A percentile compares a stretch with the other conserved stretches of the same genome.
Evolutionary conservation across 2,888 invertebrate species (phyloP).

Genomic region (Candidula unifasciata): DNA sequence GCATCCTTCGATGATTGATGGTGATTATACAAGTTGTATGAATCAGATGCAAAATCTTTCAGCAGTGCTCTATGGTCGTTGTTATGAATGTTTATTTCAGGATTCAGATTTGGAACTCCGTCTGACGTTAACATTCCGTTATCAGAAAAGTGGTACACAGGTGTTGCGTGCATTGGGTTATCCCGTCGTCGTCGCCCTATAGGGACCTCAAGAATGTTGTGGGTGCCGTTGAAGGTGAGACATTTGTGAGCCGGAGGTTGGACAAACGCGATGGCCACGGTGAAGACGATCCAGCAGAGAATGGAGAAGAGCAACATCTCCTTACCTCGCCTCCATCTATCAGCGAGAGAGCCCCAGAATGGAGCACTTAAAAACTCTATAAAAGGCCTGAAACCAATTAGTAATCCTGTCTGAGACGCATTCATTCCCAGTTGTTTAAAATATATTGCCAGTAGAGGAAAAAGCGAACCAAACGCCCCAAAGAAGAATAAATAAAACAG

Average conservation of each 20-base stretch:
- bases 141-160: not conserved
- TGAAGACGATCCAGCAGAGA: slow-evolving; percentile 97
- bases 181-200: slow-evolving; percentile 45
- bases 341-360: slow-evolving; percentile 97
- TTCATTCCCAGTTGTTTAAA: slow-evolving; percentile 99
- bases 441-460: slow-evolving; percentile 97
- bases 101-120: not conserved
- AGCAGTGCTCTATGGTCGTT: not conserved
- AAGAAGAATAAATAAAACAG: slow-evolving; percentile 99
- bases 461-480: slow-evolving; percentile 98
- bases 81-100: not conserved
- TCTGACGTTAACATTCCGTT: not conserved
- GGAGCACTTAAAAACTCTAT: slow-evolving; percentile 98
- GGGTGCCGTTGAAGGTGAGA: slow-evolving; percentile 83
- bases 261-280: slow-evolving; percentile 95
- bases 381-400: slow-evolving; percentile 96
- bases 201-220: slow-evolving; percentile 77
- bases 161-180: not conserved
- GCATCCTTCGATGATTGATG: no score
- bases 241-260: slow-evolving; percentile 96
- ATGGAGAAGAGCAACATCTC: slow-evolving; percentile 92
- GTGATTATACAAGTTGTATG: not conserved
- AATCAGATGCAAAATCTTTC: not conserved
- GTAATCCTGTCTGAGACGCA: slow-evolving; percentile 91
- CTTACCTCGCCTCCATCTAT: slow-evolving; percentile 82